These are phyloP conservation scores for Spodoptera frugiperda DNA, from an alignment of 1,140 invertebrate genomes.

Conservation along the genomic window DNA sequence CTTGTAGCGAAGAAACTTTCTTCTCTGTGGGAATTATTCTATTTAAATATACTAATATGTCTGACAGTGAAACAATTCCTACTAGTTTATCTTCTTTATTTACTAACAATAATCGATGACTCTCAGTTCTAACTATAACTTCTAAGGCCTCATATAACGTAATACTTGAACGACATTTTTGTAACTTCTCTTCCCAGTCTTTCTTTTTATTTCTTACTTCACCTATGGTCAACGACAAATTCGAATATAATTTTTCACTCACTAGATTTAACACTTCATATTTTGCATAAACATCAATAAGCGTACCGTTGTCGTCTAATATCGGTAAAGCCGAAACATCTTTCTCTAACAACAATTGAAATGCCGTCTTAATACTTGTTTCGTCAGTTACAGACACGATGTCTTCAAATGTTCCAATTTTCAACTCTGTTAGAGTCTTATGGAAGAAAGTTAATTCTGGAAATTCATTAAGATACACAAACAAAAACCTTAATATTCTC, in stretches of 20 bases:
- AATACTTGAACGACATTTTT: conserved; percentile 84
- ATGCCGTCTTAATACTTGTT: conserved; percentile 77
- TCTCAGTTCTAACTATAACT: conserved; percentile 85
- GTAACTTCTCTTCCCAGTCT: conserved; percentile 85
- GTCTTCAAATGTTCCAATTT: conserved; percentile 79
- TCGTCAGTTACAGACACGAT: conserved; percentile 77
- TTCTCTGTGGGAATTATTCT: conserved; percentile 82
- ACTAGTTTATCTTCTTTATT: conserved; percentile 81
- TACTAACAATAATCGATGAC: conserved; percentile 84
- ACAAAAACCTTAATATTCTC: conserved; percentile 81
- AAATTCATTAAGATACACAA: conserved; percentile 83
- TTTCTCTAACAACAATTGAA: conserved; percentile 79
- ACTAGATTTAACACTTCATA: conserved; percentile 84
- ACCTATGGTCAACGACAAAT: conserved; percentile 79
- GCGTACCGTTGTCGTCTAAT: conserved; percentile 76
- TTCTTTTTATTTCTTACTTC: conserved; percentile 83
- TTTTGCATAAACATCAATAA: conserved; percentile 81
- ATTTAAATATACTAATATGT: conserved; percentile 84
- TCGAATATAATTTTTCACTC: conserved; percentile 81
- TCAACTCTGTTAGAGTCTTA: conserved; percentile 75
- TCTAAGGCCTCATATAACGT: conserved; percentile 85
- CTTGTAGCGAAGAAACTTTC: conserved; percentile 81
- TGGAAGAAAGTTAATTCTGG: conserved; percentile 83
- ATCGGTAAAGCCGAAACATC: conserved; percentile 81
- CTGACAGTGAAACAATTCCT: conserved; percentile 81